Base-by-base conservation (phyloP, 2,888 invertebrate genomes). In the Copidosoma aretas region DNA sequence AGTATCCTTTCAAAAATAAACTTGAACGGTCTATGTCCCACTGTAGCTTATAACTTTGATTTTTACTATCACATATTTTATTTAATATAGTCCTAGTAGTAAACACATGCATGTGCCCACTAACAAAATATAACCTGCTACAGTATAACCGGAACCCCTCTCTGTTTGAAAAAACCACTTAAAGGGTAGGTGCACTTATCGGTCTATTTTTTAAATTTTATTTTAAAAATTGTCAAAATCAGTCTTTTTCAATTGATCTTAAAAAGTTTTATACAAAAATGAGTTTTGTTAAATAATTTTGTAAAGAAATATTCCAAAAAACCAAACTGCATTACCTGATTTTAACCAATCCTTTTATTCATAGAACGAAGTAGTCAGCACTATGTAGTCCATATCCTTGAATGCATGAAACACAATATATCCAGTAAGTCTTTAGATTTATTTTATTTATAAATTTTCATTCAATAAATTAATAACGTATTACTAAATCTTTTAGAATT, bases 1-100 rank as follows among this genome's bases (percentile, higher is more conserved):
- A 77, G 82, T 82, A 81, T 80, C 81, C 80, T 81, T 80, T 78
- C 67, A 56, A 22, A 64, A 25, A 25, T 54, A 15, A 21, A 54
- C 4, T 52, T 15, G 32, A 32, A 8, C 32, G 8, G 8, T 32
- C 8, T 8, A 32, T 32, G 32, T 8, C 32, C 8, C 4, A 52
- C 14, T 39, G 39, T 19, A 19, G 21, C 59, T 22, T 24, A 24
- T 22, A 2, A 54, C 14, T 17, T 54, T 17, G 12, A 24, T 22
- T 53, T 15, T 24, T 43, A 41, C 10, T 54, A 24, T 43, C 41
- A 12, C 52, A 25, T 25, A 21, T 58, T 61, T 52, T 49, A 53
- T 53, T 43, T 57, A 51, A 49, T 59, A 41, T 39, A 17, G 17
- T 14, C 43, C 43, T 15, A 46, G 43, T 46, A 46, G 43, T 46